Percentiles rank a stretch among this genome's conserved stretches.
Evolutionary conservation across 2,888 invertebrate species (phyloP).

Genomic region (Hipparchia sbordonii): DNA sequence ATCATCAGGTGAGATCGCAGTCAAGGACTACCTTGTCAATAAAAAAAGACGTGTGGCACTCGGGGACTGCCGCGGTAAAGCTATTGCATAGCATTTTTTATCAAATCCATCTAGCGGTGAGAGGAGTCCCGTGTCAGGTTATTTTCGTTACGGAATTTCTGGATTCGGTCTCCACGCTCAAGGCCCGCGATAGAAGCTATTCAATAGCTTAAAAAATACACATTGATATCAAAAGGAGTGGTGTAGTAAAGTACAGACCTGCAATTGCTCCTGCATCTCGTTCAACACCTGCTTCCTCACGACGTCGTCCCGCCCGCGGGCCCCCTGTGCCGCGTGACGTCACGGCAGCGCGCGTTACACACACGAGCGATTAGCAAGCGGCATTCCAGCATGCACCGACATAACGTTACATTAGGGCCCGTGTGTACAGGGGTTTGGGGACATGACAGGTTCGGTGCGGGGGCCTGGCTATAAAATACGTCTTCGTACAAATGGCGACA

Average conservation of each 20-base stretch:
- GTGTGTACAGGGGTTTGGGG: not conserved
- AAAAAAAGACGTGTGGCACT: too few species aligned
- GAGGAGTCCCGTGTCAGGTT: too few species aligned
- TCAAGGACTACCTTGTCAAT: too few species aligned
- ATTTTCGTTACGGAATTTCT: too few species aligned
- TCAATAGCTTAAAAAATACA: too few species aligned
- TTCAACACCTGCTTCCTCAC: conserved; percentile 87
- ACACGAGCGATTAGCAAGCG: conserved; percentile 73
- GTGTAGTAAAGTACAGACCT: conserved; percentile 73
- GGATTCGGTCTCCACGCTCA: too few species aligned
- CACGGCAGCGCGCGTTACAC: conserved; percentile 56
- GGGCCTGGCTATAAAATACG: conserved; percentile 11
- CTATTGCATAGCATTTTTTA: too few species aligned
- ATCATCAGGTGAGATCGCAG: too few species aligned
- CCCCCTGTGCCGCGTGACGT: conserved; percentile 25
- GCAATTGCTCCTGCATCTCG: conserved; percentile 88
- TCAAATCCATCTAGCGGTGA: too few species aligned
- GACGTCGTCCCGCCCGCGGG: conserved; percentile 60
- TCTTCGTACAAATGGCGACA: not conserved
- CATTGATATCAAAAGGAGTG: too few species aligned
- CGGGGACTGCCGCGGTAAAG: too few species aligned
- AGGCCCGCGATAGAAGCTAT: too few species aligned
- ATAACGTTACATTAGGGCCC: conserved; percentile 30
- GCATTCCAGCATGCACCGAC: conserved; percentile 72
- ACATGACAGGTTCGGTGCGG: not conserved